Evolutionary conservation across 2,113 vertebrate genomes (phyloP), one percentile per base, ranked within the genome.

Genomic region (Apteryx owenii): DNA sequence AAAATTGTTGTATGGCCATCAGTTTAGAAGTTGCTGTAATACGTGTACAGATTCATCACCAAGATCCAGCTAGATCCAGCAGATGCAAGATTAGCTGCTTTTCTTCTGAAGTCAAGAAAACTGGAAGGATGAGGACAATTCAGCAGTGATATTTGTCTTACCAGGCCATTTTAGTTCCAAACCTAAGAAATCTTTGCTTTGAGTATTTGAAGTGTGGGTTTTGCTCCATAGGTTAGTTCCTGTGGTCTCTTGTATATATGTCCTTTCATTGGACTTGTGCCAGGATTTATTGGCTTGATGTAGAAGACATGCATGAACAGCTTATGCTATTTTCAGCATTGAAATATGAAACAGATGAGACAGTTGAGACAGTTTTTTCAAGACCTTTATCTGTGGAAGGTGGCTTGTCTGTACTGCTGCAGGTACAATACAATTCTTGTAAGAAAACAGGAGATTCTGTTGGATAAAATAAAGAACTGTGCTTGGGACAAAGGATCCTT

Each of bases 261-360:
- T 76, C 46, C 46, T 94, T 92, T 51, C 28, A 3, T 25, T 83
- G 62, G 38, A 11, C 28, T n/a, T 73, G 26, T 91, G 81, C 81
- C 78, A 71, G 31, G 25, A 65, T 73, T 90, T 78, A 62, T 80
- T 94, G 53, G 75, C 70, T 94, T 96, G 69, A 82, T 96, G 90
- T 96, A 90, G 87, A 87, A 79, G 50, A 81, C 84, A 68, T 33
- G n/a, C 66, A 19, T 82, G 65, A 65, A 31, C 2, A 10, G 38
- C 56, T 88, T 94, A 76, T 7, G 16, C 84, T 90, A 19, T 93
- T 95, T 94, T 85, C 87, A 89, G 84, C 65, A 16, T n/a, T 0
- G 2, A 76, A 94, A 89, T 89, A 87, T 0, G 23, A 80, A 64
- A 50, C 44, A 81, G 50, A 86, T 38, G 28, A 84, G 94, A 42